A percentile compares a stretch with the other conserved stretches of the same genome.
These are phyloP conservation scores for Euborellia annulipes DNA, from an alignment of 1,140 invertebrate species.

Conservation along the genomic window DNA sequence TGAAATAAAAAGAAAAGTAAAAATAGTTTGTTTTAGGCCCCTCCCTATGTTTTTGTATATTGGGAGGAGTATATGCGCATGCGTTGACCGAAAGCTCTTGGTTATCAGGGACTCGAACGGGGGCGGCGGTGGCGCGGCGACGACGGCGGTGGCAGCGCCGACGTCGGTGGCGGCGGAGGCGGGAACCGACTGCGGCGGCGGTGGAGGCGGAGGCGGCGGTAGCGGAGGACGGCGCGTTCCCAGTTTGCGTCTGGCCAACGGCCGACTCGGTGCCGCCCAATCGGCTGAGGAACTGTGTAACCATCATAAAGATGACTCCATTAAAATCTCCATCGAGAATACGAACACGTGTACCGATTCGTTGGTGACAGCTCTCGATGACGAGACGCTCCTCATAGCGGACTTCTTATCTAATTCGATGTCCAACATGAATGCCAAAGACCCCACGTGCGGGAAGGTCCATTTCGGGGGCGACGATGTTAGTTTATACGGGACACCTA, in stretches of 20 bases:
- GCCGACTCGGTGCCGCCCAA: constrained; percentile 39
- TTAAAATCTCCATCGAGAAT: constrained; percentile 69
- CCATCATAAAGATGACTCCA: constrained; percentile 44
- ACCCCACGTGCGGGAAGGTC: constrained; percentile 52
- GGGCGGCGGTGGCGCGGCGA: constrained; percentile 27
- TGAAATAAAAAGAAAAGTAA: too few species aligned
- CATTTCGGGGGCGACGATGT: constrained; percentile 86
- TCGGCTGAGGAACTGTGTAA: constrained; percentile 48
- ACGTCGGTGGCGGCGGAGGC: too few species aligned
- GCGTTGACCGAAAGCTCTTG: too few species aligned
- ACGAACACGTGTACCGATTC: constrained; percentile 77
- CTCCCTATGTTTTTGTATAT: too few species aligned
- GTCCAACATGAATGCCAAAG: constrained; percentile 44
- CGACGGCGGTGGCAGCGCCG: too few species aligned
- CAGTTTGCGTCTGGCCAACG: constrained; percentile 49
- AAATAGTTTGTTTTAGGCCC: too few species aligned
- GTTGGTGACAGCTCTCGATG: constrained; percentile 79
- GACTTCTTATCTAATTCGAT: constrained; percentile 53
- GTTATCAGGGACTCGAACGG: constrained; percentile 31
- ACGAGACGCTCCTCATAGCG: constrained; percentile 77
- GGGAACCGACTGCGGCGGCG: constrained; percentile 31
- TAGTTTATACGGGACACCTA: constrained; percentile 91
- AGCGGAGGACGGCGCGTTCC: constrained; percentile 47
- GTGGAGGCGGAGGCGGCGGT: constrained; percentile 26
- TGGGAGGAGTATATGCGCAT: too few species aligned